Evolutionary conservation across 2,888 invertebrate genomes (phyloP), one percentile per base, ranked within the genome.

Genomic region (Arge pagana): DNA sequence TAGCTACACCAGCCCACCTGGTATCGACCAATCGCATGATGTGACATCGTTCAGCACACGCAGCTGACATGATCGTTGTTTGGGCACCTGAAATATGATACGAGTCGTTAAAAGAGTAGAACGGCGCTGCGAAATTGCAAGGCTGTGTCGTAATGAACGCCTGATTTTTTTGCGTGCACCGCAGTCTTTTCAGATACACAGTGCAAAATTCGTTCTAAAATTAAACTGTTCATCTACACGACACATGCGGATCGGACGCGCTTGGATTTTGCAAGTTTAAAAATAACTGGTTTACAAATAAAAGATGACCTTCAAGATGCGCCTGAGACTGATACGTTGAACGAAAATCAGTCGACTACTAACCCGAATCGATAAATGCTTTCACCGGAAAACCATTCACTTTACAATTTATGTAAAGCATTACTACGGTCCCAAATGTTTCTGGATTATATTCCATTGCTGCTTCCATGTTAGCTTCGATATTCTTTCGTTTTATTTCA

Each of bases 381-480:
- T 97, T 97, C 0, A 99, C 96, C 0, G 93, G 93, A 72, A 90
- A 88, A 30, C 96, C 96, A 79, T 99, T 99, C 1, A 99, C 97
- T 77, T 87, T 89, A 76, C 98, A 96, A 76, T 97, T 93, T 55
- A 99, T 96, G 76, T 99, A 90, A 64, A 99, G 83, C 99, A 99
- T 98, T 40, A 93, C 90, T 36, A 99, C 97, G 24, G 94, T 93
- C 52, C 96, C 98, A 78, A 98, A 98, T 36, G 93, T 95, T 79
- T 99, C 99, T 0, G 99, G 99, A 78, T 96, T 94, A 75, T 94
- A 94, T 73, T 99, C 98, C 87, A 98, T 95, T 0, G 98, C 98
- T 1, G 95, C 94, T 73, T 97, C 95, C 96, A 98, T 97, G 71
- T 97, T 97, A 0, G 94, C 93, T 77, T 97, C 94, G 57, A 98